These are phyloP conservation scores for Torymus tubicola DNA, from an alignment of 2,888 invertebrate species.

Conservation along the genomic window DNA sequence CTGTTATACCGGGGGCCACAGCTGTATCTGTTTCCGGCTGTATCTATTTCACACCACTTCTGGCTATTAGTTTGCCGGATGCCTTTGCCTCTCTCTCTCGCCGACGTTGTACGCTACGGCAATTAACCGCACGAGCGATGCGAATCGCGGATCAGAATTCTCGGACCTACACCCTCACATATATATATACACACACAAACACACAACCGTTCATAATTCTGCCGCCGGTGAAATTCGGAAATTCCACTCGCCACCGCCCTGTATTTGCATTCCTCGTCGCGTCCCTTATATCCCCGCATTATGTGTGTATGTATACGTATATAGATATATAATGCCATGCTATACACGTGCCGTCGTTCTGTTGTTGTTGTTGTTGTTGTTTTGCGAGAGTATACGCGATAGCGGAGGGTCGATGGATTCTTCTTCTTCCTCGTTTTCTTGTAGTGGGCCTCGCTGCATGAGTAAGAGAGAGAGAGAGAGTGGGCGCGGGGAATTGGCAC, in stretches of 20 bases:
- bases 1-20: not conserved
- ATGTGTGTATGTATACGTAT: no score
- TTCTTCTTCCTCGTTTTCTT: conserved; percentile 16
- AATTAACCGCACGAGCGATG: conserved; percentile 48
- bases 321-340: no score
- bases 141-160: conserved; percentile 39
- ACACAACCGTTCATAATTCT: conserved; percentile 18
- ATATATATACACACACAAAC: no score
- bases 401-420: conserved; percentile 1
- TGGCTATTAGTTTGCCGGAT: conserved; percentile 48
- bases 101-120: conserved; percentile 21
- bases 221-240: conserved; percentile 12
- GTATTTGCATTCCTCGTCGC: conserved; percentile 35
- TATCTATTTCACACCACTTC: conserved; percentile 51
- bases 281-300: no score
- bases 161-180: not conserved
- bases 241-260: conserved; percentile 7
- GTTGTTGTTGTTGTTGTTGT: no score
- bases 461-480: no score
- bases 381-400: no score
- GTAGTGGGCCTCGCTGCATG: no score
- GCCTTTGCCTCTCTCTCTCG: conserved; percentile 29
- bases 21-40: conserved; percentile 33
- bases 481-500: conserved; percentile 5
- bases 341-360: no score